Base-by-base conservation (phyloP, 2,797 vertebrate species). In the Ataeniobius toweri region DNA sequence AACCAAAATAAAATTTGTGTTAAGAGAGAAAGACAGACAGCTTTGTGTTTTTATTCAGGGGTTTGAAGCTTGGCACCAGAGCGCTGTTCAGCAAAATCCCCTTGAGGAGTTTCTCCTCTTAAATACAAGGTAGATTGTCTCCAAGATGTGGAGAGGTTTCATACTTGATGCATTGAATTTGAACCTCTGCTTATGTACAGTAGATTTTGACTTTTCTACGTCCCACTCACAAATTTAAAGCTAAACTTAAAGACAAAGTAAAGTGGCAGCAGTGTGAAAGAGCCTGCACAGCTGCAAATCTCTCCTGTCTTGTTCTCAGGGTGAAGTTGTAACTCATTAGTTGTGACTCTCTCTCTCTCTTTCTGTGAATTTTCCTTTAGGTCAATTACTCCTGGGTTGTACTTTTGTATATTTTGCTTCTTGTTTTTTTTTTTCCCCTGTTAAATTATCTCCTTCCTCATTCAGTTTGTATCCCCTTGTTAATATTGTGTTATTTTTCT, bases 61-160 rank as follows among this genome's bases (percentile, higher is more conserved):
- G 69, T 36, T 36, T 36, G 36, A 4, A 74, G 71, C 46, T 81
- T 88, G 88, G 86, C 87, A 78, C 56, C 61, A 48, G 8, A 74
- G 82, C 78, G 44, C 2, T 28, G 22, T 22, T 76, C 50, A 78
- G 79, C 65, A 76, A 79, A 81, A 86, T 74, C 77, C 87, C 83
- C 89, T 73, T 74, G 24, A 72, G 44, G 55, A 83, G 75, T 88
- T 89, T 92, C 83, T 89, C 59, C 77, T 75, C 55, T 71, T 28
- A 72, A 73, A 20, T 58, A 71, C 67, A 80, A n/a, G 36, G n/a
- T 26, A 71, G 36, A 76, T 71, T 36, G 31, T 76, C 88, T 74
- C 12, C 67, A 63, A 83, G 46, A 2, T 9, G 5, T 55, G 22
- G 24, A 53, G 39, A 39, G 14, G 24, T 63, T 50, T 74, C 9